phyloP scores from a whole-genome alignment of 2,888 invertebrate species.

The Latrodectus hesperus region DNA sequence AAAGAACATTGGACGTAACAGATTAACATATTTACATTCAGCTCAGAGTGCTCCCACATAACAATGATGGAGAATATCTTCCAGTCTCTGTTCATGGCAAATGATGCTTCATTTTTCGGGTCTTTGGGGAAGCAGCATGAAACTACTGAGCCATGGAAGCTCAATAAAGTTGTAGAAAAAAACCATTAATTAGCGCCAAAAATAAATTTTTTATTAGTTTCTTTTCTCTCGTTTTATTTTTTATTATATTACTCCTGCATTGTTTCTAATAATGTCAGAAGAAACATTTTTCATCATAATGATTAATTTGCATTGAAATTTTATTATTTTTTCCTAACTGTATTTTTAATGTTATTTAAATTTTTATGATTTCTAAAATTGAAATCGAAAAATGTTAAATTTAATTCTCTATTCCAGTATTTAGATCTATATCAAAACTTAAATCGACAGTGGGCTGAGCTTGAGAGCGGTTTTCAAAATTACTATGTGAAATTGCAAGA shows the following conservation, averaged over 20 bases:
- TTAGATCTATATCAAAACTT: conserved; percentile 13
- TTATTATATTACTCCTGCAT: background rate
- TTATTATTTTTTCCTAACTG: background rate
- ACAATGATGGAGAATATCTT: too few relatives aligned
- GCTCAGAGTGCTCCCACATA: too few relatives aligned
- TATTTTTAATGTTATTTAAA: background rate
- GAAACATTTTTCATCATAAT: background rate
- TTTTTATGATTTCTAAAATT: background rate
- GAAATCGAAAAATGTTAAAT: background rate
- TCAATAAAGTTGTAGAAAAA: too few relatives aligned
- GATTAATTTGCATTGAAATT: background rate
- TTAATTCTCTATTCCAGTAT: background rate
- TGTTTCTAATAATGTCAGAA: background rate
- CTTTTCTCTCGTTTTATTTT: background rate
- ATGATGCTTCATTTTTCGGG: too few relatives aligned
- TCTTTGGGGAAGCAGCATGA: too few relatives aligned
- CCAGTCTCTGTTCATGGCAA: too few relatives aligned
- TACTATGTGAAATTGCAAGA: conserved; percentile 48
- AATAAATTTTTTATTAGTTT: too few relatives aligned
- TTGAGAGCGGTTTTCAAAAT: conserved; percentile 30
- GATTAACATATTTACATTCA: too few relatives aligned
- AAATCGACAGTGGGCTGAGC: conserved; percentile 23
- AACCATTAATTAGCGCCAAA: too few relatives aligned
- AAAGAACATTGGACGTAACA: too few relatives aligned
- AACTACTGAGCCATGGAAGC: too few relatives aligned